Conservation (phyloP, 2,888 invertebrate species). For the Limenitis arthemis region DNA sequence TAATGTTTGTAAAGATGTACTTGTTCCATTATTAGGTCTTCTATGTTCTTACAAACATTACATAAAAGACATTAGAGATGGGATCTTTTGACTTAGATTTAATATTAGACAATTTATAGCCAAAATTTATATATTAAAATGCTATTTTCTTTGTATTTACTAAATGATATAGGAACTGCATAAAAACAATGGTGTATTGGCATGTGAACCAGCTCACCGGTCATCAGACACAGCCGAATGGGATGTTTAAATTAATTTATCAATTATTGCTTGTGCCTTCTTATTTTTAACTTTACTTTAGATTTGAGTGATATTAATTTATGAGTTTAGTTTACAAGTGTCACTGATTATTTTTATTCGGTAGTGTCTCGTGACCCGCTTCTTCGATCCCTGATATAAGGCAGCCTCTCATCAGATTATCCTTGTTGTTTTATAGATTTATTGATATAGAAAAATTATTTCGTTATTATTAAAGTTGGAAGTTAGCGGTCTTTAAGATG, state of each 20-base stretch:
- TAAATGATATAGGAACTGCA: neutral
- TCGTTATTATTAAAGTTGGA: constrained; percentile 53
- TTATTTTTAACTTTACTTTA: constrained; percentile 62
- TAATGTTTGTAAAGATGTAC: too few relatives aligned
- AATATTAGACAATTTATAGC: too few relatives aligned
- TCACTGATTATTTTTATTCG: constrained; percentile 38
- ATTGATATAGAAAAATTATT: constrained; percentile 35
- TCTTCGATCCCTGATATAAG: constrained; percentile 53
- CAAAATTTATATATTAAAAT: too few relatives aligned
- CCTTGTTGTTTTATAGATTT: constrained; percentile 36
- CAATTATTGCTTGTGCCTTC: constrained; percentile 69
- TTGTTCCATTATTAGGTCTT: too few relatives aligned
- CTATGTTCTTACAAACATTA: too few relatives aligned
- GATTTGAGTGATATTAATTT: constrained; percentile 68
- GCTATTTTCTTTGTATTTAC: too few relatives aligned
- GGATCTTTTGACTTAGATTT: too few relatives aligned
- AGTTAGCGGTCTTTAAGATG: constrained; percentile 58
- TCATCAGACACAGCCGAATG: constrained; percentile 62
- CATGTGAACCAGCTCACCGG: constrained; percentile 25
- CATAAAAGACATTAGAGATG: too few relatives aligned
- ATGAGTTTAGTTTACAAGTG: constrained; percentile 59
- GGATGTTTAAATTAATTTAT: constrained; percentile 58
- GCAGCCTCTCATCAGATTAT: constrained; percentile 45
- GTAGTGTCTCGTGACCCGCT: constrained; percentile 57
- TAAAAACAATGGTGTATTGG: neutral